phyloP scores from a whole-genome alignment of 2,797 vertebrate species.

The Psittacula echo region DNA sequence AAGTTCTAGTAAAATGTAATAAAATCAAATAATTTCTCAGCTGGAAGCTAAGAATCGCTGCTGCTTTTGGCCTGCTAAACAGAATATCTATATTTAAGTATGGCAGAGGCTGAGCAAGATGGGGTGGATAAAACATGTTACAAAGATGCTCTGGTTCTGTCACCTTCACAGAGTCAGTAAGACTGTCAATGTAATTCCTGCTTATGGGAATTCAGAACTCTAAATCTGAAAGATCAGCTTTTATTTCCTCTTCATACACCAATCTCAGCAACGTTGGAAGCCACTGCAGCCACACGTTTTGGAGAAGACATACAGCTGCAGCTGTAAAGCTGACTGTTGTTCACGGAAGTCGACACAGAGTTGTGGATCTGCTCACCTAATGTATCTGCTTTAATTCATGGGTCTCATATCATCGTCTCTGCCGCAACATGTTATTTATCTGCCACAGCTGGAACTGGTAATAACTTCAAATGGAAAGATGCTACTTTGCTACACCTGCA shows the following conservation, averaged over 20 bases:
- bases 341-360: too few relatives aligned
- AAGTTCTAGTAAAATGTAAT: background rate
- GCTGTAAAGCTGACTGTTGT: background rate
- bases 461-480: background rate
- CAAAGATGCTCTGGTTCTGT: background rate
- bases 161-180: background rate
- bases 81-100: background rate
- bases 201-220: background rate
- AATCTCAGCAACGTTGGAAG: background rate
- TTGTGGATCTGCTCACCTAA: background rate
- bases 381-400: fast-evolving
- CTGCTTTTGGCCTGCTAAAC: background rate
- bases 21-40: background rate
- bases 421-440: background rate
- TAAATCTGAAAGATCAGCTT: background rate
- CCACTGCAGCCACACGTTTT: background rate
- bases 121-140: background rate
- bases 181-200: background rate
- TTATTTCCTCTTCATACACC: background rate
- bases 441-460: background rate
- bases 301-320: background rate
- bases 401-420: fast-evolving
- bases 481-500: background rate
- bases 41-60: background rate
- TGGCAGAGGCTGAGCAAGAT: background rate